Conservation (phyloP, 1,140 invertebrate genomes). For the Drosophila lacertosa region DNA sequence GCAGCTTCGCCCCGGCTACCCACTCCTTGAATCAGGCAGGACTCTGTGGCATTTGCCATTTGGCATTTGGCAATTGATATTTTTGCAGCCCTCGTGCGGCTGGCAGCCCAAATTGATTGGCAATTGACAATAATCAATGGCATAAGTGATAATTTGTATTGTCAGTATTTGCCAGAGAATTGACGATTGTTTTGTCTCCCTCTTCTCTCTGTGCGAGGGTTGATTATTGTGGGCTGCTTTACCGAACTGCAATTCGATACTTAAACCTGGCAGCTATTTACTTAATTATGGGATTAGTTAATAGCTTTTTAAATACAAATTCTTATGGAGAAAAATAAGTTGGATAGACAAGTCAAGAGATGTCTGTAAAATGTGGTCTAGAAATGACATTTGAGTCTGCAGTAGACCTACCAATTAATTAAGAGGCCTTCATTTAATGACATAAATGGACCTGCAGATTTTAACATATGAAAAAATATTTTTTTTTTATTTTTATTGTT, state of each 20-base stretch:
- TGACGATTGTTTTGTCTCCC: slow-evolving; percentile 12
- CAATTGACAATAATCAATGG: slow-evolving; percentile 77
- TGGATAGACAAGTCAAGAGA: no score
- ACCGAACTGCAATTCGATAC: slow-evolving; percentile 14
- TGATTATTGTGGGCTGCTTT: slow-evolving; percentile 23
- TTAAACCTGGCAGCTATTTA: neutral
- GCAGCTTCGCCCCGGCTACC: neutral
- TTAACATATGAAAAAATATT: no score
- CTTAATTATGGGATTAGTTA: neutral
- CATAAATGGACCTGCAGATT: no score
- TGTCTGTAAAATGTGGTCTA: no score
- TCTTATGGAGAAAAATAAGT: no score
- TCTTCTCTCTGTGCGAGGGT: slow-evolving; percentile 7
- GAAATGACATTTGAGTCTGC: no score
- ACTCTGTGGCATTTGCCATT: slow-evolving; percentile 33
- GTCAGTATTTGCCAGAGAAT: slow-evolving; percentile 58
- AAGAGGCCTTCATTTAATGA: no score
- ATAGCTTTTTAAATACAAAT: no score
- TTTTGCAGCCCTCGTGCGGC: slow-evolving; percentile 32
- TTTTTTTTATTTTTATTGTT: no score
- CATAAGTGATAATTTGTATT: slow-evolving; percentile 75
- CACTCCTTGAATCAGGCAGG: neutral
- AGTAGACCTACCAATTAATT: no score
- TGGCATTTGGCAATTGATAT: slow-evolving; percentile 45
- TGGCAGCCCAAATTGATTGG: slow-evolving; percentile 59